A percentile compares a stretch with the other conserved stretches of the same genome.
Evolutionary conservation across 2,113 vertebrate species (phyloP).

Genomic region (Heptranchias perlo): DNA sequence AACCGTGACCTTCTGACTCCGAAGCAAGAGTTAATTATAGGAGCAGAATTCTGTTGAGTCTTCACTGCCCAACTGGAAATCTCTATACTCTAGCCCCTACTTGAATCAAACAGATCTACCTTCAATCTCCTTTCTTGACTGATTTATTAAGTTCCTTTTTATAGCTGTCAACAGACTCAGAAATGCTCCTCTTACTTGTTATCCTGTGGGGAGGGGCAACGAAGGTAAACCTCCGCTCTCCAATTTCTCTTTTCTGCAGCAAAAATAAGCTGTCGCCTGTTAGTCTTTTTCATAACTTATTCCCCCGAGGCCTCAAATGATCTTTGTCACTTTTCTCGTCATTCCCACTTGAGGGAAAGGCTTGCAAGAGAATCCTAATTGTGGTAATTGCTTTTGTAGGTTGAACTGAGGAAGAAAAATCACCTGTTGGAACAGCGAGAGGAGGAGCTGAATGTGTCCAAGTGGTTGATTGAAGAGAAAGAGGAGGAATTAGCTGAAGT

Average conservation of each 20-base stretch:
- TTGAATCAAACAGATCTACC: background rate
- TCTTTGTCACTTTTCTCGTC: background rate
- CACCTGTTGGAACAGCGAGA: constrained; percentile 57
- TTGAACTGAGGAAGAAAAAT: constrained; percentile 64
- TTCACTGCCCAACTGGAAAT: background rate
- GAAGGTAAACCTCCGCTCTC: background rate
- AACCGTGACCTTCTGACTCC: background rate
- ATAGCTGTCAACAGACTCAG: too few species aligned
- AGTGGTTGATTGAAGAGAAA: constrained; percentile 70
- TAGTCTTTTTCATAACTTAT: background rate
- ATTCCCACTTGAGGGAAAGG: background rate
- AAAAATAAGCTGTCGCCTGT: background rate
- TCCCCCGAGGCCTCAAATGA: background rate
- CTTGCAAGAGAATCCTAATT: background rate
- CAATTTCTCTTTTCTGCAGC: background rate
- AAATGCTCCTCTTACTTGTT: too few species aligned
- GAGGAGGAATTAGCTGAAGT: constrained; percentile 69
- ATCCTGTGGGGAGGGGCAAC: background rate
- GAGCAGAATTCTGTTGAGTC: background rate
- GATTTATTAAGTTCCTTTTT: background rate
- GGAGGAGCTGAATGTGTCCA: constrained; percentile 64
- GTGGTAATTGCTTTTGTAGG: constrained; percentile 51
- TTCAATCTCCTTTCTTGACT: background rate
- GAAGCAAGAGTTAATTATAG: background rate
- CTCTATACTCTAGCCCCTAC: background rate